phyloP scores from a whole-genome alignment of 2,113 vertebrate genomes.

The Ochotona curzoniae region DNA sequence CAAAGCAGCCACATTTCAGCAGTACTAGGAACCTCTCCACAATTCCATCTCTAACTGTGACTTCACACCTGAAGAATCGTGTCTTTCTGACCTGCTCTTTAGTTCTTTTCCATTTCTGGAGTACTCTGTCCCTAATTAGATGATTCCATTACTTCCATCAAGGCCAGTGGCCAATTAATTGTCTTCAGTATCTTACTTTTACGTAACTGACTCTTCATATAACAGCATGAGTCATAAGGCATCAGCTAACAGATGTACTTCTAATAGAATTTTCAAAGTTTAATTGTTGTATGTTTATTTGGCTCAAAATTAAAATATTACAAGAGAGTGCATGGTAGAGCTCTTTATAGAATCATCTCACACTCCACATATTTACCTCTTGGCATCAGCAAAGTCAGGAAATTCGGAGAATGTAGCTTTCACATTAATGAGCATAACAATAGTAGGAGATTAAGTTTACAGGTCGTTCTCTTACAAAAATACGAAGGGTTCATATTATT shows the following conservation, averaged over 20 bases:
- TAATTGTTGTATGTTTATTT: not conserved
- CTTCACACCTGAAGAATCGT: not conserved
- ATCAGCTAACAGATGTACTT: not conserved
- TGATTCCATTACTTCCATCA: not conserved
- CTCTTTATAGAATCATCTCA: not conserved
- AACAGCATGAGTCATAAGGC: not conserved
- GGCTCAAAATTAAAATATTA: slow-evolving; percentile 23
- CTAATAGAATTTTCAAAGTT: not conserved
- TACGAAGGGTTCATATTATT: not conserved
- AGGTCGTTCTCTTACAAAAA: not conserved
- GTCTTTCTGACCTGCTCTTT: not conserved
- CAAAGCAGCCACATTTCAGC: not conserved
- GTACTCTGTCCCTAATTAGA: not conserved
- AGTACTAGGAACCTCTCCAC: not conserved
- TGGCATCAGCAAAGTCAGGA: not conserved
- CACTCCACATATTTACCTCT: not conserved
- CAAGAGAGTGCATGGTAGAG: not conserved
- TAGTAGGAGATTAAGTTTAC: not conserved
- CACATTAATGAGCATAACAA: not conserved
- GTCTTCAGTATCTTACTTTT: not conserved
- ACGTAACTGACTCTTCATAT: not conserved
- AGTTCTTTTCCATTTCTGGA: not conserved
- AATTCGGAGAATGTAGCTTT: not conserved
- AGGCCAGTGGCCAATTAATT: not conserved
- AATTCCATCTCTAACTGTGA: not conserved